Conservation (phyloP, 2,888 invertebrate species). For the Chaitophorus viminalis region DNA sequence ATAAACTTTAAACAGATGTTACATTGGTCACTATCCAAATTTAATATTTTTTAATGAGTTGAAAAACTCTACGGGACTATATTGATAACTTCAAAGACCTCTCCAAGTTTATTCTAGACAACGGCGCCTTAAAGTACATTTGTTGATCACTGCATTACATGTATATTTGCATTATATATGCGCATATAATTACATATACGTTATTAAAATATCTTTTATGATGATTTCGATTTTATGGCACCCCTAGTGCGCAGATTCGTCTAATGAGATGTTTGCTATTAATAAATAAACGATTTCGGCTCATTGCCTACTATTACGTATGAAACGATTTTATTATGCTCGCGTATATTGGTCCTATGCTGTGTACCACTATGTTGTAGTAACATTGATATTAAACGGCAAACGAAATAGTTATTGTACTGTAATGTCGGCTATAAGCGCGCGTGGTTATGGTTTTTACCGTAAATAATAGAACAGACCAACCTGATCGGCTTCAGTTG, state of each 20-base stretch:
- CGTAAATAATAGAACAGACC: too few relatives aligned
- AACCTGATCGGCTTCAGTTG: background rate
- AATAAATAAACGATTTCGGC: constrained; percentile 22
- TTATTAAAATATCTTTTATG: constrained; percentile 2
- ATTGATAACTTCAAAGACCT: constrained; percentile 52
- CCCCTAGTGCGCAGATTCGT: background rate
- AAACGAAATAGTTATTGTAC: background rate
- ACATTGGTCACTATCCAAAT: constrained; percentile 59
- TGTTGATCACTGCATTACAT: background rate
- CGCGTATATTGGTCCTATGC: background rate
- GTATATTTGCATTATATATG: background rate
- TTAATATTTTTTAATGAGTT: constrained; percentile 51
- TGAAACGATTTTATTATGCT: background rate
- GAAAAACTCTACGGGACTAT: background rate
- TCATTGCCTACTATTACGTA: background rate
- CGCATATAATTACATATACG: background rate
- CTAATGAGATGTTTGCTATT: constrained; percentile 8
- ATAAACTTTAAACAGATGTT: constrained; percentile 59
- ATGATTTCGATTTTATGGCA: constrained; percentile 10
- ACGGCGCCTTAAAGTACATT: constrained; percentile 21
- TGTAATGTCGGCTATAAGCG: background rate
- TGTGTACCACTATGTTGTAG: background rate
- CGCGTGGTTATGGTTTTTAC: background rate
- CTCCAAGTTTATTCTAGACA: constrained; percentile 19
- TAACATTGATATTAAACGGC: background rate